Percentiles rank a stretch among this genome's conserved stretches.
phyloP scores from a whole-genome alignment of 2,797 vertebrate genomes.

The Brachymystax lenok region DNA sequence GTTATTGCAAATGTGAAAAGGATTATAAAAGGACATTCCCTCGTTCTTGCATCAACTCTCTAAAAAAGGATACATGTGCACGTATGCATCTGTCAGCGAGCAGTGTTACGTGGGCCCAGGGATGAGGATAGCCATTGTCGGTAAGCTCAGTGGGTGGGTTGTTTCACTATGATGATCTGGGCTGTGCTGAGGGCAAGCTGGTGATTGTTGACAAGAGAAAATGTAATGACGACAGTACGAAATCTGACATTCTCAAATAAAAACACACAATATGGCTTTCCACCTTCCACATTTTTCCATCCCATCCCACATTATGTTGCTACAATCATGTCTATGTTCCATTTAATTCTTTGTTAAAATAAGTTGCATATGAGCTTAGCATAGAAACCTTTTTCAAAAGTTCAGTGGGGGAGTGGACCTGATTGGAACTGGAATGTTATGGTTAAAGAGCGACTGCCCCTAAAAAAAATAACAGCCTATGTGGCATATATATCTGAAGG shows the following conservation, averaged over 20 bases:
- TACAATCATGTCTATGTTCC: neutral
- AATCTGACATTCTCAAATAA: conserved; percentile 14
- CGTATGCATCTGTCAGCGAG: conserved; percentile 4
- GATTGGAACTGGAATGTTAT: too few relatives aligned
- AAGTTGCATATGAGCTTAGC: too few relatives aligned
- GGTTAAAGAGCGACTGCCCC: too few relatives aligned
- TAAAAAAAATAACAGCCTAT: too few relatives aligned
- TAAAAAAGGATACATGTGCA: neutral
- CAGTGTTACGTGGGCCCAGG: neutral
- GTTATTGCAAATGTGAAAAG: neutral
- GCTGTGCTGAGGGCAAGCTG: conserved; percentile 1
- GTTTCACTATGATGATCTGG: neutral
- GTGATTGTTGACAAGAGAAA: conserved; percentile 18
- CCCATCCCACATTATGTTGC: conserved; percentile 4
- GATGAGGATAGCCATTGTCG: conserved; percentile 11
- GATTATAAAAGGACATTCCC: neutral
- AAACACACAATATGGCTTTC: neutral
- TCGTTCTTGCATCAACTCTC: neutral
- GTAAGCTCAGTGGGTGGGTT: conserved; percentile 10
- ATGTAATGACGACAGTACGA: conserved; percentile 17
- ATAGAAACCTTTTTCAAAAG: too few relatives aligned
- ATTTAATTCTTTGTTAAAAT: too few relatives aligned
- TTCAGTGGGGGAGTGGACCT: too few relatives aligned
- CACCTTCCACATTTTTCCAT: neutral
- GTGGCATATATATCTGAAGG: too few relatives aligned